Conservation (phyloP, 2,888 invertebrate genomes). For the Alcis repandata region DNA sequence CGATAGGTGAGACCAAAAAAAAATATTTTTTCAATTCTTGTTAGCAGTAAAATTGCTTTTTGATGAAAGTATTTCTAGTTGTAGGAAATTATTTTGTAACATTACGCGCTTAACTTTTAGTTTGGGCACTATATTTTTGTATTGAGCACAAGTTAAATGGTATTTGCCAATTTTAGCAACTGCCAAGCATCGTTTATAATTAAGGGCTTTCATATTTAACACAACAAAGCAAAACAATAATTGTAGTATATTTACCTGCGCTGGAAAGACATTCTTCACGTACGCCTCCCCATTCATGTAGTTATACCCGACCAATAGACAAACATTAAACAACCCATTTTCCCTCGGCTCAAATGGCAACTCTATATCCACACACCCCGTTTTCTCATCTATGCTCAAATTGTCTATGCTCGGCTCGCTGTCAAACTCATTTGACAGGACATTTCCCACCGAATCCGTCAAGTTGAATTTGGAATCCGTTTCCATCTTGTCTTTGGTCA, state of each 20-base stretch:
- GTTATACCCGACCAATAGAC: constrained; percentile 89
- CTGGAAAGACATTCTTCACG: constrained; percentile 90
- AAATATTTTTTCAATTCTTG: too few relatives aligned
- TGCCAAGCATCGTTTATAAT: too few relatives aligned
- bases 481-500: constrained; percentile 65
- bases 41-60: too few relatives aligned
- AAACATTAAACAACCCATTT: constrained; percentile 88
- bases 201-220: too few relatives aligned
- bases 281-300: constrained; percentile 89
- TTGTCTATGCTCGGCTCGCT: constrained; percentile 63
- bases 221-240: not conserved
- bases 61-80: too few relatives aligned
- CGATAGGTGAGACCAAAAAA: too few relatives aligned
- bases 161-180: too few relatives aligned
- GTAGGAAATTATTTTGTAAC: too few relatives aligned
- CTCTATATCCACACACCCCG: constrained; percentile 75
- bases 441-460: constrained; percentile 70
- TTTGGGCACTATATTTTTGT: too few relatives aligned
- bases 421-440: constrained; percentile 64
- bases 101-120: too few relatives aligned
- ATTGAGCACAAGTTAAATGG: too few relatives aligned
- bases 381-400: constrained; percentile 74
- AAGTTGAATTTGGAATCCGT: constrained; percentile 71
- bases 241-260: constrained; percentile 75
- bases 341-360: constrained; percentile 74